Conservation (phyloP, 2,797 vertebrate species). For the Staurois parvus region DNA sequence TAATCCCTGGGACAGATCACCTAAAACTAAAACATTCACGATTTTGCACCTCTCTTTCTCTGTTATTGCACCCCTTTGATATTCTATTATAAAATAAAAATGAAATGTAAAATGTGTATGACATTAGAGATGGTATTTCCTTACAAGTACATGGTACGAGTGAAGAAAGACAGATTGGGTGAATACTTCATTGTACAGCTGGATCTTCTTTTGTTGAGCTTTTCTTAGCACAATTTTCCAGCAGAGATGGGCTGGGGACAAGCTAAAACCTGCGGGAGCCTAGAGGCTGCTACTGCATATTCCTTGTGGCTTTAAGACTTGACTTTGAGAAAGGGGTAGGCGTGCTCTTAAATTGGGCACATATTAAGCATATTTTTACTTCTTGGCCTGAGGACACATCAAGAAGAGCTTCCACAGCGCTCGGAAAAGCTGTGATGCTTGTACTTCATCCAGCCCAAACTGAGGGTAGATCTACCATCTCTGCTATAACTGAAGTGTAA, state of each 20-base stretch:
- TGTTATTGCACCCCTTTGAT: too few species aligned
- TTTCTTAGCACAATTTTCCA: slow-evolving; percentile 26
- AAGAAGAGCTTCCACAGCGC: slow-evolving; percentile 40
- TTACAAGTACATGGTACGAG: neutral
- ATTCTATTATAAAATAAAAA: too few species aligned
- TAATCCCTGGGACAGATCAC: too few species aligned
- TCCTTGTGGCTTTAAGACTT: slow-evolving; percentile 51
- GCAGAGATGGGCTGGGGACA: slow-evolving; percentile 27
- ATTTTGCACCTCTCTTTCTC: too few species aligned
- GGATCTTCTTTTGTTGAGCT: slow-evolving; percentile 3
- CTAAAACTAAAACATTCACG: too few species aligned
- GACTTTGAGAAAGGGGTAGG: slow-evolving; percentile 32
- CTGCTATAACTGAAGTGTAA: neutral
- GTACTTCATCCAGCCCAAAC: neutral
- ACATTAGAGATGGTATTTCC: neutral
- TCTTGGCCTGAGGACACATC: slow-evolving; percentile 48
- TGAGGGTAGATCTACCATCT: neutral
- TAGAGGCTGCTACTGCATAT: slow-evolving; percentile 25
- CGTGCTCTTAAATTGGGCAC: slow-evolving; percentile 30
- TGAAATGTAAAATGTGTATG: neutral
- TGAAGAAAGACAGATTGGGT: neutral
- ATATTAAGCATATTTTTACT: slow-evolving; percentile 58
- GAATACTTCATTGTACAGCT: slow-evolving; percentile 1
- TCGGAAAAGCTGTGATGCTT: slow-evolving; percentile 7
- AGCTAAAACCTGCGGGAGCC: slow-evolving; percentile 27